Evolutionary conservation across 2,797 vertebrate species (phyloP).

Genomic region (Glossophaga mutica): DNA sequence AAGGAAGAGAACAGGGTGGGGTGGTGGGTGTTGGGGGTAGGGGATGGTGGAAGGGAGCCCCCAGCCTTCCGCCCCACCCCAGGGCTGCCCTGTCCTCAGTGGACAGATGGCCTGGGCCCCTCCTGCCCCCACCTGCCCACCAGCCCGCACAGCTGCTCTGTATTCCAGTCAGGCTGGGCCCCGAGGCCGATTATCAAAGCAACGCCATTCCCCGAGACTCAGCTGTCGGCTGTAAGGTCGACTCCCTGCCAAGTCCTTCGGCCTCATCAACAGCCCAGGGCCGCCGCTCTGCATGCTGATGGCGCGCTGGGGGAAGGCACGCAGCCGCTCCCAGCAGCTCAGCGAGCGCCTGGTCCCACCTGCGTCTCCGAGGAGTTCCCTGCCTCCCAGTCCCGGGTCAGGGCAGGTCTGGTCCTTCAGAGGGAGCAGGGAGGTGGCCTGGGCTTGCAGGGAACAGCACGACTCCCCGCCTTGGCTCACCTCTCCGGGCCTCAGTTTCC

Average conservation of each 20-base stretch:
- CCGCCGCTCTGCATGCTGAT: not conserved
- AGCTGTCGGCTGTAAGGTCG: not conserved
- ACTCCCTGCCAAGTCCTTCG: not conserved
- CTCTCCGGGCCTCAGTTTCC: not conserved
- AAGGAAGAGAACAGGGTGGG: no score
- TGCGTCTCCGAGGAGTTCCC: not conserved
- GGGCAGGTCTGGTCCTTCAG: not conserved
- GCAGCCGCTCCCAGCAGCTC: not conserved
- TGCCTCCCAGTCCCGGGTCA: not conserved
- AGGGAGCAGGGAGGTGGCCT: not conserved
- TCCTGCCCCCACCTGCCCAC: accelerated
- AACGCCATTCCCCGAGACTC: not conserved
- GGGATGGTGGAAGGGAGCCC: not conserved
- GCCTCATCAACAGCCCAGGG: not conserved
- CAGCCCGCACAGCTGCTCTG: not conserved
- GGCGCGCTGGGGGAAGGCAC: not conserved
- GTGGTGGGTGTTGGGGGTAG: not conserved
- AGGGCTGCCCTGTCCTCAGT: not conserved
- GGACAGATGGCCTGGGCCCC: not conserved
- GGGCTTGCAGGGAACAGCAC: accelerated
- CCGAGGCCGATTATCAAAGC: not conserved
- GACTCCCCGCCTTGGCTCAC: not conserved
- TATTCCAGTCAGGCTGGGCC: not conserved
- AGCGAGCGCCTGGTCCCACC: not conserved
- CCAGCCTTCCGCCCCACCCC: not conserved